These are phyloP conservation scores for Pasiphila rectangulata DNA, from an alignment of 2,888 invertebrate genomes.

Conservation along the genomic window DNA sequence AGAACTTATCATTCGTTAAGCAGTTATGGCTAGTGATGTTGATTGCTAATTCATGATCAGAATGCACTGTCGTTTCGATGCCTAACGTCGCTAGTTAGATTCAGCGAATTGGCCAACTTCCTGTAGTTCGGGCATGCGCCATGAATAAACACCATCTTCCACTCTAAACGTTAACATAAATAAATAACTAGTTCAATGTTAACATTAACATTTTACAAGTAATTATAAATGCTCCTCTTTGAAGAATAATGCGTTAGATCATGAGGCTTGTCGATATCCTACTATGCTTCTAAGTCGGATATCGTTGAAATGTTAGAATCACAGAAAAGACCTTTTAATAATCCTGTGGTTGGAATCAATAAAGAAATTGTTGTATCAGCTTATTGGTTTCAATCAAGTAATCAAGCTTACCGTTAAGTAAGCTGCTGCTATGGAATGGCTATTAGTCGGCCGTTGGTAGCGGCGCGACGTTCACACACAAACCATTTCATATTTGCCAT, in stretches of 20 bases:
- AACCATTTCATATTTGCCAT: constrained; percentile 68
- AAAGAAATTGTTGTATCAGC: constrained; percentile 53
- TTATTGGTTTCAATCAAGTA: constrained; percentile 65
- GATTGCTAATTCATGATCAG: constrained; percentile 41
- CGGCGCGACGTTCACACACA: constrained; percentile 56
- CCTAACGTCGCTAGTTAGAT: constrained; percentile 51
- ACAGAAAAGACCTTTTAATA: no score
- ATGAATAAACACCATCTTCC: constrained; percentile 64
- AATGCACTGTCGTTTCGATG: constrained; percentile 60
- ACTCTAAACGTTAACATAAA: constrained; percentile 41
- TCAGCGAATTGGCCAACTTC: constrained; percentile 69
- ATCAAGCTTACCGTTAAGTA: constrained; percentile 68
- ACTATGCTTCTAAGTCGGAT: no score
- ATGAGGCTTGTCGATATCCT: not conserved
- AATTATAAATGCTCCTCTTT: not conserved
- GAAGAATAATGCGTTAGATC: not conserved
- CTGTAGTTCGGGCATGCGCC: constrained; percentile 61
- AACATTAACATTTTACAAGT: constrained; percentile 30
- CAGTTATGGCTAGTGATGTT: constrained; percentile 28
- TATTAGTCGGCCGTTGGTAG: constrained; percentile 48
- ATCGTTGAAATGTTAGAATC: constrained; percentile 46
- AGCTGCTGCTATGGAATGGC: constrained; percentile 53
- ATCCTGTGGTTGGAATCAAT: constrained; percentile 26
- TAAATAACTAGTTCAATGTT: constrained; percentile 36
- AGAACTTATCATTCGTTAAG: constrained; percentile 24